A percentile compares a stretch with the other conserved stretches of the same genome.
These are phyloP conservation scores for Eptesicus fuscus DNA, from an alignment of 2,113 vertebrate species.

Conservation along the genomic window DNA sequence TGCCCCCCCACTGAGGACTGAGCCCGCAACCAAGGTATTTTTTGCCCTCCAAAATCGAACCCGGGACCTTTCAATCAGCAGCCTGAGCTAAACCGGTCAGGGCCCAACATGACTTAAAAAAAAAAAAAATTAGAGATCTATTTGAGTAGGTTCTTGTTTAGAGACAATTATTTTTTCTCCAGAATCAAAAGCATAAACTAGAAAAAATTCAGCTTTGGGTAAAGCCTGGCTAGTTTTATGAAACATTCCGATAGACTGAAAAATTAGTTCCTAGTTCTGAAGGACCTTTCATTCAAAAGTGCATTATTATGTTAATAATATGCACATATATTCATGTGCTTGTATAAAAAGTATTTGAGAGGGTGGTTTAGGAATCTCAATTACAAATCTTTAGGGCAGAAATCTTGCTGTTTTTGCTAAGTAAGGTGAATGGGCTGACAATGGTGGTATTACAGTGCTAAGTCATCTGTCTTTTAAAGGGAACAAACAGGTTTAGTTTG, in stretches of 20 bases:
- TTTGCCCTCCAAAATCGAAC: too few species aligned
- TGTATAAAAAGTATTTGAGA: constrained; percentile 9
- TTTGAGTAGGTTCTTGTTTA: background rate
- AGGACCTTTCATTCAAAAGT: background rate
- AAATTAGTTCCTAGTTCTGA: background rate
- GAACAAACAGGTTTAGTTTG: constrained; percentile 53
- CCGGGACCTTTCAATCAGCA: too few species aligned
- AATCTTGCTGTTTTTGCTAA: constrained; percentile 21
- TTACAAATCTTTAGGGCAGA: constrained; percentile 25
- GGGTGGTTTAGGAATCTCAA: background rate
- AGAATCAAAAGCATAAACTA: constrained; percentile 9
- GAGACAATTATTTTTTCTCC: constrained; percentile 24
- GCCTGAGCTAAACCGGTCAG: background rate
- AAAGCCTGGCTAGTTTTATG: background rate
- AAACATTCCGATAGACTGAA: constrained; percentile 22
- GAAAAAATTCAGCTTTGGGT: constrained; percentile 26
- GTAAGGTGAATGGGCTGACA: background rate
- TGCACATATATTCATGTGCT: background rate
- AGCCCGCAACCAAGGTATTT: too few species aligned
- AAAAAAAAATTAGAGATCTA: background rate
- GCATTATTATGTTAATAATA: constrained; percentile 9
- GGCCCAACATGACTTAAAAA: background rate
- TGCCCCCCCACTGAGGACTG: too few species aligned
- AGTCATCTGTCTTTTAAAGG: constrained; percentile 28
- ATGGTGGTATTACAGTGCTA: background rate